These are phyloP conservation scores for Echinometra lucunter DNA, from an alignment of 53 echinoderm and acorn worm species.

Conservation along the genomic window DNA sequence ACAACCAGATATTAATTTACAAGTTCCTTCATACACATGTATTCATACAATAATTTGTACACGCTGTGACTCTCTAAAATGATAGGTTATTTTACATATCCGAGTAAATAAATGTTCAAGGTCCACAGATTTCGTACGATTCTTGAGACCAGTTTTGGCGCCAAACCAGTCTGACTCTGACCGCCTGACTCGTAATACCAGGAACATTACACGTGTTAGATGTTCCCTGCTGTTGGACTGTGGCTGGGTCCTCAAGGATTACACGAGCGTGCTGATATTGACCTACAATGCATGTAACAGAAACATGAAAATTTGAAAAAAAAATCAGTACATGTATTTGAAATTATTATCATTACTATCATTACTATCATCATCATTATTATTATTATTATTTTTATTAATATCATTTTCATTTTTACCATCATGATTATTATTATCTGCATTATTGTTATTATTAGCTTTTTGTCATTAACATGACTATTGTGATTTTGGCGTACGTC, in stretches of 20 bases:
- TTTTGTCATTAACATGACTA: too few relatives aligned
- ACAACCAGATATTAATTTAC: background rate
- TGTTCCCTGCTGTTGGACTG: background rate
- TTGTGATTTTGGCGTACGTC: too few relatives aligned
- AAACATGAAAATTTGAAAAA: background rate
- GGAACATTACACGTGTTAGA: background rate
- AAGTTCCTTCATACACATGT: background rate
- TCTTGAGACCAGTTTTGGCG: slow-evolving; percentile 15
- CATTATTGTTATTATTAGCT: too few relatives aligned
- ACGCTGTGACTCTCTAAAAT: background rate
- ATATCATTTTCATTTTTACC: too few relatives aligned
- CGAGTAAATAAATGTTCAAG: background rate
- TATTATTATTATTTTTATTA: too few relatives aligned
- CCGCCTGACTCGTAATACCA: slow-evolving; percentile 28
- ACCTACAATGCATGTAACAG: background rate
- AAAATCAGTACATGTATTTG: too few relatives aligned
- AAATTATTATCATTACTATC: too few relatives aligned
- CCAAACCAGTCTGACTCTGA: slow-evolving; percentile 55
- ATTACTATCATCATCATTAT: too few relatives aligned
- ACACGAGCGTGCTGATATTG: slow-evolving; percentile 33
- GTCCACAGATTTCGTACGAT: slow-evolving; percentile 49
- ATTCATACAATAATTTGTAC: background rate
- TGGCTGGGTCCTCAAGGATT: background rate
- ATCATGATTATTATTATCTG: too few relatives aligned
- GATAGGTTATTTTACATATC: background rate